Evolutionary conservation across 2,797 vertebrate species (phyloP).

Genomic region (Muscicapa striata): DNA sequence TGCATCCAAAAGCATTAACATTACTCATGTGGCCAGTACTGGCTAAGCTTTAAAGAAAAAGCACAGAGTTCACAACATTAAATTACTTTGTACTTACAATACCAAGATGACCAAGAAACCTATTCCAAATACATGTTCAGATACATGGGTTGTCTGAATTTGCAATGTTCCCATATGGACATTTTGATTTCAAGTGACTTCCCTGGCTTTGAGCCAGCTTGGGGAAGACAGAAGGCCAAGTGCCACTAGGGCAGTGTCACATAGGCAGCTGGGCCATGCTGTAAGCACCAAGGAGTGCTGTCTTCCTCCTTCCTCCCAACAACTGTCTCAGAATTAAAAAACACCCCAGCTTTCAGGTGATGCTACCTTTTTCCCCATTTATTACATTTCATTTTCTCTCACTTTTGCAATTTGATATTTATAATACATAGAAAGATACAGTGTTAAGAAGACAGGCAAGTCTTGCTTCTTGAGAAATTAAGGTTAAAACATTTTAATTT

Average conservation of each 20-base stretch:
- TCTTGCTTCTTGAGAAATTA: background rate
- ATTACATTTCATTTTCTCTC: background rate
- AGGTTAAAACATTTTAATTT: background rate
- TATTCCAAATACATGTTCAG: background rate
- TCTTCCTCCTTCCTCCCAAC: background rate
- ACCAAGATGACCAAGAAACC: background rate
- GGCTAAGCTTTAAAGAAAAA: background rate
- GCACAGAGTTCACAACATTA: background rate
- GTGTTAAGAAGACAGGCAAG: accelerated
- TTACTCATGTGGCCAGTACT: background rate
- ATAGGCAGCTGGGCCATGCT: background rate
- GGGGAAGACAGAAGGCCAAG: background rate
- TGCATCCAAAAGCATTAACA: background rate
- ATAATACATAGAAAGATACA: background rate
- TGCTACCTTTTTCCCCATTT: background rate
- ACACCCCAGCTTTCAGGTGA: background rate
- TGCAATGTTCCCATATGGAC: background rate
- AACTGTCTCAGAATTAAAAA: background rate
- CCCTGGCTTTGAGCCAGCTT: background rate
- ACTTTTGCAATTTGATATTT: background rate
- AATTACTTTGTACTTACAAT: background rate
- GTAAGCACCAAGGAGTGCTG: background rate
- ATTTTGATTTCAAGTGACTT: background rate
- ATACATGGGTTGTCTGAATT: background rate
- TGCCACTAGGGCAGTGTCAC: background rate